Evolutionary conservation across 2,113 vertebrate species (phyloP).

Genomic region (Aspidoscelis tigris): DNA sequence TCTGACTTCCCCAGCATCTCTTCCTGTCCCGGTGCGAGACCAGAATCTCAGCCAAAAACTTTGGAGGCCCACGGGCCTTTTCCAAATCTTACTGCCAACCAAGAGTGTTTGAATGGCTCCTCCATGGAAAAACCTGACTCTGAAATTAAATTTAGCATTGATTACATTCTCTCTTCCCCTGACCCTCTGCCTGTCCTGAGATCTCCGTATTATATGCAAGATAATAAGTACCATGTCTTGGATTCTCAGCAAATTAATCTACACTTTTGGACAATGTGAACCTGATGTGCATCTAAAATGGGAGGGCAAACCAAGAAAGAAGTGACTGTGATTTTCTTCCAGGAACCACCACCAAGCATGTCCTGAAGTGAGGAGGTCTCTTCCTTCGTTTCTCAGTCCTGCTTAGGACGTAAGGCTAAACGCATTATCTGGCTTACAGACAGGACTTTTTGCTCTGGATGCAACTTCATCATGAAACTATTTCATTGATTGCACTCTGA

Average conservation of each 20-base stretch:
- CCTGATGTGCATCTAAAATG: neutral
- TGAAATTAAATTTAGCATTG: slow-evolving; percentile 97
- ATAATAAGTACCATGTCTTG: slow-evolving; percentile 74
- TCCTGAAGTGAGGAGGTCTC: neutral
- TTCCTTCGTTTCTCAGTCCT: neutral
- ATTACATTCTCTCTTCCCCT: slow-evolving; percentile 94
- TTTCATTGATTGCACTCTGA: neutral
- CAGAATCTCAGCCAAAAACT: slow-evolving; percentile 35
- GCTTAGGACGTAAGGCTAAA: slow-evolving; percentile 1
- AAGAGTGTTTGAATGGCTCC: slow-evolving; percentile 67
- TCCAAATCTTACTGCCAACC: slow-evolving; percentile 67
- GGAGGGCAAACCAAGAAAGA: neutral
- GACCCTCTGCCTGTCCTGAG: slow-evolving; percentile 82
- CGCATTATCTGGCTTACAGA: slow-evolving; percentile 6
- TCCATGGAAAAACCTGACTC: slow-evolving; percentile 81
- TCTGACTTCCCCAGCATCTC: slow-evolving; percentile 47
- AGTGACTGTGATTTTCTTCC: neutral
- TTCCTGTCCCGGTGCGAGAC: slow-evolving; percentile 57
- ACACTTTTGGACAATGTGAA: slow-evolving; percentile 88
- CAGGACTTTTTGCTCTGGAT: slow-evolving; percentile 27
- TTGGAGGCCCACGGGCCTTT: slow-evolving; percentile 75
- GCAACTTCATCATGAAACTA: neutral
- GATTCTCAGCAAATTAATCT: slow-evolving; percentile 84
- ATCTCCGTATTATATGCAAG: slow-evolving; percentile 68
- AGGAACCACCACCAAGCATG: too few relatives aligned